Evolutionary conservation across 2,888 invertebrate genomes (phyloP), one percentile per base, ranked within the genome.

Genomic region (Hirtodrosophila duncani): DNA sequence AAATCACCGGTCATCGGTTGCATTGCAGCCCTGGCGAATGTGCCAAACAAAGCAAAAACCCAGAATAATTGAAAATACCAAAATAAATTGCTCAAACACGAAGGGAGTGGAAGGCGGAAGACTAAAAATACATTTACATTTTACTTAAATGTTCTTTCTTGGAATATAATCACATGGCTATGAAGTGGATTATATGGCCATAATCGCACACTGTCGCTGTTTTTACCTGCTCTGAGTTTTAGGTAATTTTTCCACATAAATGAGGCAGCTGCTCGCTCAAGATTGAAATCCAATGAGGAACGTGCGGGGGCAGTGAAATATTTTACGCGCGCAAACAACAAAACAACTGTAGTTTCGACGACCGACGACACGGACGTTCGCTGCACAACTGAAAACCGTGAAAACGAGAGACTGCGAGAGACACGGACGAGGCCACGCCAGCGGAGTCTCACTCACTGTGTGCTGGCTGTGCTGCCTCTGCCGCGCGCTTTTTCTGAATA

Each of bases 341-440:
- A 60, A 74, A 38, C 48, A 65, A 44, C 42, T n/a, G 43, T 23
- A 36, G 55, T 45, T 53, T 42, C 53, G 43, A 74, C 67, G 70
- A 78, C 71, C 71, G 71, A 71, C 53, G 58, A 60, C 77, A 71
- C 80, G 77, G 72, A 72, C 72, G 72, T 77, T 79, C 65, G 77
- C 68, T 79, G 77, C 72, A 79, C 72, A 79, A 72, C 72, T 72
- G 68, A 56, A 52, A 34, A 48, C 42, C 50, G 50, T 36, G 50
- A 50, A 23, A 69, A 63, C 68, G 60, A 71, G 56, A 53, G 56
- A 60, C 60, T 39, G 57, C 30, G 55, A 11, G 21, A 20, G 46
- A 58, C 52, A 45, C 53, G 53, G 65, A 66, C 66, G 62, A 58
- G 67, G n/a, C n/a, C n/a, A n/a, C n/a, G 68, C 75, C 77, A 75